Base-by-base conservation (phyloP, 2,113 vertebrate species). In the Halcyon senegalensis region DNA sequence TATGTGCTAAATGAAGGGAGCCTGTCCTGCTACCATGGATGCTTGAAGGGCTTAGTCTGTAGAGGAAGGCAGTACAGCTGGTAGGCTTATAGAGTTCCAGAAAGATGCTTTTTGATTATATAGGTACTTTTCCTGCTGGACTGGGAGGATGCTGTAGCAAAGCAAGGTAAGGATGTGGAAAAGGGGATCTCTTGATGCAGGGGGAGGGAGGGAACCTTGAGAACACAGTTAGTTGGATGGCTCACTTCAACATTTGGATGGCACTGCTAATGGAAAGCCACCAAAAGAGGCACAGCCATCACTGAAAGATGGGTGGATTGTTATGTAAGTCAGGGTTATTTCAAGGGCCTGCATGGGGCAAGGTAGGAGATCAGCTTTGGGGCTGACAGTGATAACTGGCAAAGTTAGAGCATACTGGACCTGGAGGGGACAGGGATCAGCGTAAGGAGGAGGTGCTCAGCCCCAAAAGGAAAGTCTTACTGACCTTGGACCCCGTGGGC, bases 21-120 rank as follows among this genome's bases (percentile, higher is more conserved):
- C 13, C 15, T 80, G 19, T 14, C 58, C 3, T 4, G 9, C 5
- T 0, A 0, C 14, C 4, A 16, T 11, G 23, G 30, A 13, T 60
- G 20, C 56, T n/a, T 46, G 31, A 25, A 64, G 35, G 21, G 5
- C 14, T 85, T 23, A 13, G 50, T 37, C 30, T 50, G 10, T 51
- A 28, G 35, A 27, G 31, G 24, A 59, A 60, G 59, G 15, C 10
- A n/a, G 15, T 12, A 20, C 9, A 64, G 35, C 13, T 53, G 19
- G 3, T 33, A 44, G 30, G 60, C 13, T 90, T 86, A 7, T 9
- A 44, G 78, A 5, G 15, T 11, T n/a, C 33, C 7, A 24, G 37
- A 15, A 59, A 27, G 20, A 15, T 43, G 19, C 1, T 6, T 0
- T 80, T 80, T 77, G 55, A 16, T 35, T 17, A 15, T 1, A 15